These are phyloP conservation scores for Phylloscopus trochiloides DNA, from an alignment of 2,113 vertebrate genomes.

Conservation along the genomic window DNA sequence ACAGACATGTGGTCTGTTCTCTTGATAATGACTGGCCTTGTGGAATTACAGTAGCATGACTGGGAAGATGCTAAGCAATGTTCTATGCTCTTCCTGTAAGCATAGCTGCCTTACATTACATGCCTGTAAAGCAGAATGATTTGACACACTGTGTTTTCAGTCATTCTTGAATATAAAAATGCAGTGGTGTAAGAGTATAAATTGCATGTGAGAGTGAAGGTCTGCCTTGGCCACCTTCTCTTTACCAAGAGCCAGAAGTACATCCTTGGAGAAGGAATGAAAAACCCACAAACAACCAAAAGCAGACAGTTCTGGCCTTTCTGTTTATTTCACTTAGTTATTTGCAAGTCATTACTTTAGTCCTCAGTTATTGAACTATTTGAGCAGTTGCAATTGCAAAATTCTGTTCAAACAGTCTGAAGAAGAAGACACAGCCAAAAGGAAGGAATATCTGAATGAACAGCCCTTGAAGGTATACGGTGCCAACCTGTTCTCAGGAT, in stretches of 20 bases:
- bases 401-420: slow-evolving; percentile 62
- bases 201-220: not conserved
- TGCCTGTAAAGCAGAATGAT: not conserved
- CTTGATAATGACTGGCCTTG: not conserved
- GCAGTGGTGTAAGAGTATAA: not conserved
- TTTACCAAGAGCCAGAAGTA: not conserved
- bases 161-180: not conserved
- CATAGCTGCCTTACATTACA: not conserved
- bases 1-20: not conserved
- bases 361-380: not conserved
- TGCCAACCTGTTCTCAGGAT: not conserved
- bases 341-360: not conserved
- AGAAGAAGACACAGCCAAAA: slow-evolving; percentile 38
- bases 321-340: not conserved
- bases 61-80: not conserved
- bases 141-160: not conserved
- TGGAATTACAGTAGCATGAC: not conserved
- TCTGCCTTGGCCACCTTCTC: not conserved
- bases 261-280: not conserved
- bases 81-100: not conserved
- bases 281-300: not conserved
- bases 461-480: not conserved
- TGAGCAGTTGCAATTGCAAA: not conserved
- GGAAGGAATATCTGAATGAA: not conserved
- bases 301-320: not conserved